phyloP scores from a whole-genome alignment of 2,113 vertebrate species.

The Arenaria interpres region DNA sequence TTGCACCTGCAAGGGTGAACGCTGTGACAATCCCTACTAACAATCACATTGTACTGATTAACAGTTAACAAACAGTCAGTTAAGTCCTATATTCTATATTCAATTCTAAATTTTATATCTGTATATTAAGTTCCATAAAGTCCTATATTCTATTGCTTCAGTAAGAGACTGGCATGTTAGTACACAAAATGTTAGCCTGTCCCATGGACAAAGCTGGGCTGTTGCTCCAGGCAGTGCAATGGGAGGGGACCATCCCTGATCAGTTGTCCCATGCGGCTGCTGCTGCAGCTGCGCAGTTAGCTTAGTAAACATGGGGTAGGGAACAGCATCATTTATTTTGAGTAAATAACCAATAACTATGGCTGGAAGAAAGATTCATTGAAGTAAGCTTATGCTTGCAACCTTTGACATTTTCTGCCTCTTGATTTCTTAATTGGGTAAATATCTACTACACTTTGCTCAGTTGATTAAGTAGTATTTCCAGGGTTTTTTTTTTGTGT shows the following conservation, averaged over 20 bases:
- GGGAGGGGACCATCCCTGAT: not conserved
- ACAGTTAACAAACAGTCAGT: not conserved
- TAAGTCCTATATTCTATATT: not conserved
- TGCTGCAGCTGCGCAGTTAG: not conserved
- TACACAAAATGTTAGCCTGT: not conserved
- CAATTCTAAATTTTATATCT: not conserved
- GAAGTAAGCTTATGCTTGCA: not conserved
- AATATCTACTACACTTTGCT: not conserved
- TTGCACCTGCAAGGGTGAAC: not conserved
- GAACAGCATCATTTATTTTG: not conserved
- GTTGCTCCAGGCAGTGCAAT: not conserved
- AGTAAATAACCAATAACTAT: not conserved
- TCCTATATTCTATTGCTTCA: not conserved
- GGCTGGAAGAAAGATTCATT: not conserved
- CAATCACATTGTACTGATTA: not conserved
- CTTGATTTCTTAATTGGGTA: slow-evolving; percentile 4
- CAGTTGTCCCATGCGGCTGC: not conserved
- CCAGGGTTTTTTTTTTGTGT: not conserved
- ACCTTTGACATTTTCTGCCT: not conserved
- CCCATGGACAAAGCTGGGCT: not conserved
- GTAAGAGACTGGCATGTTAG: not conserved
- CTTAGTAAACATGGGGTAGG: not conserved
- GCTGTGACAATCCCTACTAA: not conserved
- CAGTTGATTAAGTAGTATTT: not conserved
- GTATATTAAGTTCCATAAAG: not conserved